phyloP scores from a whole-genome alignment of 2,888 invertebrate species.

The Lordiphosa andalusiaca region DNA sequence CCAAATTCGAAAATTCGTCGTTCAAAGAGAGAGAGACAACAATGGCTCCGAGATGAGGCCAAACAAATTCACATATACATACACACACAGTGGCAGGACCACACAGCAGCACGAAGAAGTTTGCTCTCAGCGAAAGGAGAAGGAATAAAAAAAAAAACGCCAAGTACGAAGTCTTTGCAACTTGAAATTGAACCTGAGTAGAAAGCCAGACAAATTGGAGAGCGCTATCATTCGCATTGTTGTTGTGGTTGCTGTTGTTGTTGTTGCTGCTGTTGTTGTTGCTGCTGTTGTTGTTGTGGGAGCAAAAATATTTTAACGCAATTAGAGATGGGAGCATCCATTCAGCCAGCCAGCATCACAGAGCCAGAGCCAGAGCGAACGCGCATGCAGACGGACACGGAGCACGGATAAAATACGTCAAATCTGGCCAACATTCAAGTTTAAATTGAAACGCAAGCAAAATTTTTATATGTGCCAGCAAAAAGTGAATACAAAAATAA shows the following conservation, averaged over 20 bases:
- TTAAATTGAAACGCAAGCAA: conserved; percentile 30
- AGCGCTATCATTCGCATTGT: conserved; percentile 47
- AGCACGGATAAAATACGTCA: conserved; percentile 60
- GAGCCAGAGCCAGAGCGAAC: conserved; percentile 67
- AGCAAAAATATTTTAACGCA: conserved; percentile 76
- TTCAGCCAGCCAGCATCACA: conserved; percentile 12
- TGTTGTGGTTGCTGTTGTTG: conserved; percentile 20
- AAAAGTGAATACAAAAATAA: conserved; percentile 11
- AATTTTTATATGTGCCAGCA: conserved; percentile 5
- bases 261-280: conserved; percentile 28
- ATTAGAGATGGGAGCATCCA: conserved; percentile 63
- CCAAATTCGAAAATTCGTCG: conserved; percentile 46
- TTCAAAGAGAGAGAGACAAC: conserved; percentile 2
- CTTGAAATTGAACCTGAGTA: conserved; percentile 69
- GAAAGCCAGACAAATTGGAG: conserved; percentile 65
- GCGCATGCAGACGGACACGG: conserved; percentile 71
- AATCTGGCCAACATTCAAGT: conserved; percentile 3
- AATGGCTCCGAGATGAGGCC: conserved; percentile 24
- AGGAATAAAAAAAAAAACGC: conserved; percentile 23
- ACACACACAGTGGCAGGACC: conserved; percentile 11
- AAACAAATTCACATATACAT: conserved; percentile 31
- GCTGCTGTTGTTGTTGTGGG: conserved; percentile 53
- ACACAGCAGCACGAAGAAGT: conserved; percentile 15
- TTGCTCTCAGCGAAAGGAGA: conserved; percentile 29
- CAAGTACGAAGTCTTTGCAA: conserved; percentile 53